Evolutionary conservation across 2,797 vertebrate genomes (phyloP), one percentile per base, ranked within the genome.

Genomic region (Hephaestus fuliginosus): DNA sequence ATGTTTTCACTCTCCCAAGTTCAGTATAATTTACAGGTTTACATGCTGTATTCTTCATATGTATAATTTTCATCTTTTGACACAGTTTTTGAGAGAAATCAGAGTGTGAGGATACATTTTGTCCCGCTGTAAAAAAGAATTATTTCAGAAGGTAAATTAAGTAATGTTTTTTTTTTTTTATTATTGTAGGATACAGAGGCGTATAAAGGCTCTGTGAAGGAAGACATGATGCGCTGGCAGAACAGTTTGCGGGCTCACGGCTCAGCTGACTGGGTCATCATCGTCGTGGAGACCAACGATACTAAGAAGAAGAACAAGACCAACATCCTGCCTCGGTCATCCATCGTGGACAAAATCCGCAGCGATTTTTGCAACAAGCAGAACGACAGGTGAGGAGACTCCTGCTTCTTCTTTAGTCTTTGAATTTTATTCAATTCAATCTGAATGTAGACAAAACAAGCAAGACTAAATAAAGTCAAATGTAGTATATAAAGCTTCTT

Each of bases 331-430:
- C 97, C 98, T 5, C 96, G 98, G 25, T 97, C 98, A 1, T 99
- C 98, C 68, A 98, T 99, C 70, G 96, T 99, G 83, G 98, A 99
- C 96, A 99, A 99, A 94, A 99, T 99, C 95, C 96, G 98, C 82
- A 99, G 97, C 28, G 98, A 99, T 85, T 99, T 99, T 91, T 99
- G 98, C 91, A 99, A 99, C 95, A 99, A 99, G 82, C 98, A 99
- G 93, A 99, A 97, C 41, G 98, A 99, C 96, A 97, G 98, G 98
- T 99, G 72, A 86, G 87, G 5, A 22, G 15, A 4, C 4, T 4
- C 7, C 43, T 33, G 30, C 30, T 33, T 33, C 2, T 33, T 33
- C 30, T 33, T 5, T 33, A 5, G 30, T 33, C 30, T 33, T 33
- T 3, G 5, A 33, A 33, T 33, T 33, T 5, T 33, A 25, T 33